phyloP scores from a whole-genome alignment of 2,888 invertebrate genomes.

The Agrochola macilenta region DNA sequence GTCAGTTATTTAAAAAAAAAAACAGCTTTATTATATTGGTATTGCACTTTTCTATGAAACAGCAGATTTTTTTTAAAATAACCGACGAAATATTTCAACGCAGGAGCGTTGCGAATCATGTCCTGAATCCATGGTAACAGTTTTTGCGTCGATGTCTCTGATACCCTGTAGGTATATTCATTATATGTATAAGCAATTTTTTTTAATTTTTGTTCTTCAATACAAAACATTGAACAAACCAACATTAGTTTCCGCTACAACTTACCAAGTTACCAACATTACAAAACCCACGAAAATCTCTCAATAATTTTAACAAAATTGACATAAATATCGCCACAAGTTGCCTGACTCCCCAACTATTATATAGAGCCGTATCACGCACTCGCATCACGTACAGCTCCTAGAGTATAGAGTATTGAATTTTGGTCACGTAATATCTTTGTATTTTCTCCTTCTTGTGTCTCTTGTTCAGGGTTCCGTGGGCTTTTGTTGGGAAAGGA shows the following conservation, averaged over 20 bases:
- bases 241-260: neutral
- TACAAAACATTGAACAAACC: neutral
- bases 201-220: neutral
- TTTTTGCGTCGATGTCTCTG: no score
- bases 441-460: constrained; percentile 80
- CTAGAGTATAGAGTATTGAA: constrained; percentile 80
- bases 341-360: constrained; percentile 60
- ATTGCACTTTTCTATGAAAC: no score
- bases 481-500: neutral
- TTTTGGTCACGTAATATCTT: constrained; percentile 87
- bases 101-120: no score
- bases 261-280: neutral
- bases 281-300: constrained; percentile 10
- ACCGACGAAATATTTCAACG: no score
- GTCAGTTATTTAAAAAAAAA: no score
- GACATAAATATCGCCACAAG: constrained; percentile 38
- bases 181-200: no score
- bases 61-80: no score
- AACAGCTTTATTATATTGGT: no score
- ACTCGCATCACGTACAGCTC: constrained; percentile 77
- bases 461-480: constrained; percentile 74
- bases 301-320: constrained; percentile 52
- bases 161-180: no score
- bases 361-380: constrained; percentile 64
- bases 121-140: no score